Evolutionary conservation across 2,888 invertebrate genomes (phyloP).

Genomic region (Rhamnusium bicolor): DNA sequence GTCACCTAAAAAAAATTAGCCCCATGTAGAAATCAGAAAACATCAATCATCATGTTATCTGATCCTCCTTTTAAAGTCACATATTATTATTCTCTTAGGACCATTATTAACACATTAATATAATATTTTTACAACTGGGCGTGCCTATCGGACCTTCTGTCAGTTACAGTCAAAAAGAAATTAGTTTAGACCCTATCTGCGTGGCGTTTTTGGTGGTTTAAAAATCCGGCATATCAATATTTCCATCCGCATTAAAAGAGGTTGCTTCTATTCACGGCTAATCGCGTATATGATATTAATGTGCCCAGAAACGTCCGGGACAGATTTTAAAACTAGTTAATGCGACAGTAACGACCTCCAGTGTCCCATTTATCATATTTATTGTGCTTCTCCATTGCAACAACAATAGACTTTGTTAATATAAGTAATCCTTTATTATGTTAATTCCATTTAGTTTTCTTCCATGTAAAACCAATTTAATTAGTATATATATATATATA

Average conservation of each 20-base stretch:
- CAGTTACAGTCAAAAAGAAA: slow-evolving; percentile 67
- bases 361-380: slow-evolving; percentile 68
- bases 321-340: slow-evolving; percentile 71
- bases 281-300: slow-evolving; percentile 72
- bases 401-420: slow-evolving; percentile 67
- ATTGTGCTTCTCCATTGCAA: slow-evolving; percentile 63
- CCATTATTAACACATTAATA: slow-evolving; percentile 71
- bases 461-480: no score
- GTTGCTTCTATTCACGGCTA: slow-evolving; percentile 69
- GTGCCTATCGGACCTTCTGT: slow-evolving; percentile 69
- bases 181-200: slow-evolving; percentile 61
- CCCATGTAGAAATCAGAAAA: slow-evolving; percentile 41
- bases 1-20: background rate
- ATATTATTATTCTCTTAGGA: slow-evolving; percentile 68
- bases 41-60: slow-evolving; percentile 58
- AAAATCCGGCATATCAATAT: slow-evolving; percentile 57
- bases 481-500: no score
- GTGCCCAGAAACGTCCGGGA: slow-evolving; percentile 69
- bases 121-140: slow-evolving; percentile 71
- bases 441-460: no score
- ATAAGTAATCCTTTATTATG: slow-evolving; percentile 55
- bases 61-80: slow-evolving; percentile 61
- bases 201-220: slow-evolving; percentile 38
- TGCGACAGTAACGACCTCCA: slow-evolving; percentile 69
- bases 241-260: slow-evolving; percentile 63